Conservation (phyloP, 2,113 vertebrate species). For the Petromus typicus region DNA sequence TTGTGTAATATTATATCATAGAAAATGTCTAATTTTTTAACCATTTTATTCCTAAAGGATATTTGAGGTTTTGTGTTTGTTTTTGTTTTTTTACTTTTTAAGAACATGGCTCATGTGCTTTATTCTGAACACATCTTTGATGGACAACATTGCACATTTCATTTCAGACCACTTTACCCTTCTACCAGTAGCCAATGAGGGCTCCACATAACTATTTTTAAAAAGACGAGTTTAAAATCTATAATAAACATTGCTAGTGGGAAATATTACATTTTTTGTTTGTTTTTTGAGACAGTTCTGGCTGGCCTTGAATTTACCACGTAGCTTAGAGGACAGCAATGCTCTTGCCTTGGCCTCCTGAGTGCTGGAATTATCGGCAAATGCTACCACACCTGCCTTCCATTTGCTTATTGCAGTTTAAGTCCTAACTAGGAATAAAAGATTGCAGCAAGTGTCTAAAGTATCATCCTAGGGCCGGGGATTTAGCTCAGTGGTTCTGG, state of each 20-base stretch:
- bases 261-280: neutral
- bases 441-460: neutral
- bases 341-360: neutral
- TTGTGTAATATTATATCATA: neutral
- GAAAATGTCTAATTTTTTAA: neutral
- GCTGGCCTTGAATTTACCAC: neutral
- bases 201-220: neutral
- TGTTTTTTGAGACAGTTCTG: neutral
- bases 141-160: neutral
- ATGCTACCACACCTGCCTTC: neutral
- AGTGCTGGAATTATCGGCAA: neutral
- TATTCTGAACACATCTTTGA: neutral
- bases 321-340: neutral
- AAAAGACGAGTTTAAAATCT: neutral
- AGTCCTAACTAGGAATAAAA: neutral
- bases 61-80: slow-evolving; percentile 24
- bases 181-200: neutral
- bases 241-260: neutral
- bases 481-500: no score
- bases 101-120: slow-evolving; percentile 20
- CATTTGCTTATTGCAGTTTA: slow-evolving; percentile 5
- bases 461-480: neutral
- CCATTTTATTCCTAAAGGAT: neutral
- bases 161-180: neutral
- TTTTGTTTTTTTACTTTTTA: slow-evolving; percentile 19